These are phyloP conservation scores for Phainopepla nitens DNA, from an alignment of 2,113 vertebrate genomes.

Conservation along the genomic window DNA sequence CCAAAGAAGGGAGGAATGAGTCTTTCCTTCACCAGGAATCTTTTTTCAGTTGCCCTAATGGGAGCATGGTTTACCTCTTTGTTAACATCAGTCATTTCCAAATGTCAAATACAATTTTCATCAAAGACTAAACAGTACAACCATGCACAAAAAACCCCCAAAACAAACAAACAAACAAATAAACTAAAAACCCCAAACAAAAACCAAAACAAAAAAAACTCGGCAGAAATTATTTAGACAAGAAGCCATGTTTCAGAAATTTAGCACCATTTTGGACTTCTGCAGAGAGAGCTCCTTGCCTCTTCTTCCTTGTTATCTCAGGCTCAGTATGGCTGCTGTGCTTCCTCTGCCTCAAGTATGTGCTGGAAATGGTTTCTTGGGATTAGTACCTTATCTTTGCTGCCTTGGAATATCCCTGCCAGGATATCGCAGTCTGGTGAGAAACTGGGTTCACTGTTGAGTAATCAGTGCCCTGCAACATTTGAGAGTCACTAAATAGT, in stretches of 20 bases:
- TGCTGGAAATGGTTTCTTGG: not conserved
- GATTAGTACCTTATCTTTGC: not conserved
- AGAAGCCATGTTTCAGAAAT: not conserved
- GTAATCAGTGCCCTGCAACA: not conserved
- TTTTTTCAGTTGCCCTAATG: not conserved
- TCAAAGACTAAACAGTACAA: not conserved
- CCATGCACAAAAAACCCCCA: not conserved
- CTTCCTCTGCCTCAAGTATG: not conserved
- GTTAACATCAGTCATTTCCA: not conserved
- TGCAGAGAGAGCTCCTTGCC: not conserved
- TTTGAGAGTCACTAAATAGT: not conserved
- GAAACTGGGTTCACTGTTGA: not conserved
- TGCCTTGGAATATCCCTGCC: not conserved
- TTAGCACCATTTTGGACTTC: not conserved
- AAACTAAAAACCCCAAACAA: not conserved
- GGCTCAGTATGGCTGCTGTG: not conserved
- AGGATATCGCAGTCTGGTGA: accelerated
- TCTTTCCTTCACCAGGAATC: not conserved
- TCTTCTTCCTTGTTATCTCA: not conserved
- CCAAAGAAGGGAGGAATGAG: not conserved
- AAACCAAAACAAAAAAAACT: not conserved
- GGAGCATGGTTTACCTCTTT: not conserved
- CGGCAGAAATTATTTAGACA: not conserved
- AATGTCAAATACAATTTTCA: not conserved
- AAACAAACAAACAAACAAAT: not conserved